phyloP scores from a whole-genome alignment of 2,113 vertebrate genomes.

The Melanerpes formicivorus region DNA sequence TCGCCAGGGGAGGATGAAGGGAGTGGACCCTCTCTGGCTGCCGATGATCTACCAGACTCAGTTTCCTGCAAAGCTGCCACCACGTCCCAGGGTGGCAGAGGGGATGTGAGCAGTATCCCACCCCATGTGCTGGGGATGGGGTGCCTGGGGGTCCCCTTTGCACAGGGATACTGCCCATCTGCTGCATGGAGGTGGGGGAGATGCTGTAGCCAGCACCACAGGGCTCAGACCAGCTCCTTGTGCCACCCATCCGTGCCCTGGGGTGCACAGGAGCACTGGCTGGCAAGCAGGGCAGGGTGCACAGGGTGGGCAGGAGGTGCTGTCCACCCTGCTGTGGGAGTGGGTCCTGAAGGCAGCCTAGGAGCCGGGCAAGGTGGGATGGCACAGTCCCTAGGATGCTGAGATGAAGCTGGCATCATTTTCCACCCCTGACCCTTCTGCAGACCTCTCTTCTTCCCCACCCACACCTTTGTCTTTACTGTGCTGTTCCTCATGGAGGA shows the following conservation, averaged over 20 bases:
- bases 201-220: background rate
- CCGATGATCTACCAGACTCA: rapidly evolving
- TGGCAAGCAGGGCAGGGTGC: background rate
- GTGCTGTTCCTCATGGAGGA: background rate
- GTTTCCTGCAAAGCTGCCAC: background rate
- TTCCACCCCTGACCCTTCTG: background rate
- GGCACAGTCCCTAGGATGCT: background rate
- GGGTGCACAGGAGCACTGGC: background rate
- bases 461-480: background rate
- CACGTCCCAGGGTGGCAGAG: rapidly evolving
- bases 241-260: background rate
- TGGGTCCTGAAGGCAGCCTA: background rate
- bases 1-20: background rate
- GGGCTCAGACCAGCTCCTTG: rapidly evolving
- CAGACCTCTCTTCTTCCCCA: background rate
- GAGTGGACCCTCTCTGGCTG: rapidly evolving
- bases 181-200: background rate
- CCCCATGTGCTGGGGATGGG: rapidly evolving
- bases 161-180: background rate
- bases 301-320: background rate
- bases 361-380: background rate
- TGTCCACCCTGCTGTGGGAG: rapidly evolving
- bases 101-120: background rate
- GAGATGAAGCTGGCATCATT: background rate
- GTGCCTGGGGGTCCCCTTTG: background rate